These are phyloP conservation scores for Hylaeus anthracinus DNA, from an alignment of 1,140 invertebrate genomes.

Conservation along the genomic window DNA sequence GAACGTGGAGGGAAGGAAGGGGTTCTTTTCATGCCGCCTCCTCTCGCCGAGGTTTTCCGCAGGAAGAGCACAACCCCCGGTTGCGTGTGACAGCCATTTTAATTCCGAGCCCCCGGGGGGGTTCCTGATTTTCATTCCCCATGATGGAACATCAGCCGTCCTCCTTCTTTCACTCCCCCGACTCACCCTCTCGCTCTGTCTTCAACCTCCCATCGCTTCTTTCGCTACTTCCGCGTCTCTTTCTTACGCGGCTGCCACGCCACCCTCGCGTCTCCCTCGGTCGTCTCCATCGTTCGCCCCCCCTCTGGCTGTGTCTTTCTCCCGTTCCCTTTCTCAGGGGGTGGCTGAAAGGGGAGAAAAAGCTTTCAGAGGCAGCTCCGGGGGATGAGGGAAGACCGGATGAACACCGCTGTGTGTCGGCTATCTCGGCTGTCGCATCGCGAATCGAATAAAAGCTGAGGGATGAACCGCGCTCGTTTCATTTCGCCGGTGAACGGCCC, in stretches of 20 bases:
- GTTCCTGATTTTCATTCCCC: slow-evolving; percentile 66
- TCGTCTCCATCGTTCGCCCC: background rate
- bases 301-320: slow-evolving; percentile 19
- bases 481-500: slow-evolving; percentile 21
- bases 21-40: slow-evolving; percentile 61
- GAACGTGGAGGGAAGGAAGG: slow-evolving; percentile 33
- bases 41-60: slow-evolving; percentile 63
- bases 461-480: slow-evolving; percentile 45
- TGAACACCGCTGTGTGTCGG: slow-evolving; percentile 61
- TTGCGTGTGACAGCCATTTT: slow-evolving; percentile 69
- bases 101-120: slow-evolving; percentile 66
- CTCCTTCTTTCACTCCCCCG: slow-evolving; percentile 13
- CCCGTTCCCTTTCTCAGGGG: background rate
- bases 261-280: background rate
- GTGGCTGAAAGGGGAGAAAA: slow-evolving; percentile 37
- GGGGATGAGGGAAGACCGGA: slow-evolving; percentile 38
- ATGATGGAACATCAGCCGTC: slow-evolving; percentile 63
- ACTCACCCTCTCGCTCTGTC: slow-evolving; percentile 8
- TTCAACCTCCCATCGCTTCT: slow-evolving; percentile 5
- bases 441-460: slow-evolving; percentile 53
- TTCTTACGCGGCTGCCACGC: background rate
- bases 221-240: slow-evolving; percentile 1
- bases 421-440: slow-evolving; percentile 60
- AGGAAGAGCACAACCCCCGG: slow-evolving; percentile 68
- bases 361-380: slow-evolving; percentile 56